These are phyloP conservation scores for Sorex maritimensis DNA, from an alignment of 2,797 vertebrate genomes.

Conservation along the genomic window DNA sequence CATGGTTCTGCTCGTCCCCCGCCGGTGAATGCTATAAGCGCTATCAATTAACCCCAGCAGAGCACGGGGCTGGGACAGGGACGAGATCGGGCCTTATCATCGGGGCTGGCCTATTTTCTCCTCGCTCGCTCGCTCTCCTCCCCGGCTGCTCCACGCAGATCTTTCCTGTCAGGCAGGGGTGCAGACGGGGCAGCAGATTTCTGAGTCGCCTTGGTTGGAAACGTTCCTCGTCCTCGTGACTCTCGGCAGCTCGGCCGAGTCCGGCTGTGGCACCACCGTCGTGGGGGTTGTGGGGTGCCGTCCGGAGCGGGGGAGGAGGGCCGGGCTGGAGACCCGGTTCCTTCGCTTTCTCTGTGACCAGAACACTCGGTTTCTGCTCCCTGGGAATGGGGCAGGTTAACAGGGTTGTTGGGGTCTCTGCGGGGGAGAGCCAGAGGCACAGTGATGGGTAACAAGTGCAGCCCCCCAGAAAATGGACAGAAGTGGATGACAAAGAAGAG, in stretches of 20 bases:
- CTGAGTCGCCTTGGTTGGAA: conserved; percentile 65
- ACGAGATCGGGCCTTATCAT: conserved; percentile 43
- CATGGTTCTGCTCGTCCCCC: conserved; percentile 70
- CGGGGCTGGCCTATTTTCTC: conserved; percentile 2
- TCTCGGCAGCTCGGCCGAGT: conserved; percentile 3
- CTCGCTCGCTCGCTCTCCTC: not conserved
- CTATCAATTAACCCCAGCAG: conserved; percentile 72
- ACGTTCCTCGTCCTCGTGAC: not conserved
- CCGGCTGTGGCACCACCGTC: not conserved
- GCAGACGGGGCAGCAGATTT: conserved; percentile 58
- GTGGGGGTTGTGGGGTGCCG: not conserved
- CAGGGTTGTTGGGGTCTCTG: not conserved
- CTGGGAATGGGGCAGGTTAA: not conserved
- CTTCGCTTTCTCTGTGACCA: not conserved
- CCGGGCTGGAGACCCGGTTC: not conserved
- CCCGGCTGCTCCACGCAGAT: conserved; percentile 49
- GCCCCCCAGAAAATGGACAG: not conserved
- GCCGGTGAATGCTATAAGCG: conserved; percentile 69
- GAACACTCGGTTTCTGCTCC: not conserved
- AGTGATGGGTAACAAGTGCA: accelerated
- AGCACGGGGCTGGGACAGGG: conserved; percentile 56
- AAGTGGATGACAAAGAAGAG: not conserved
- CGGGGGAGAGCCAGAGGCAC: not conserved
- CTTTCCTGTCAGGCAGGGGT: conserved; percentile 72
- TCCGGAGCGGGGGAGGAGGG: not conserved